Evolutionary conservation across 2,888 invertebrate species (phyloP), one percentile per base, ranked within the genome.

Genomic region (Galerucella pusilla): DNA sequence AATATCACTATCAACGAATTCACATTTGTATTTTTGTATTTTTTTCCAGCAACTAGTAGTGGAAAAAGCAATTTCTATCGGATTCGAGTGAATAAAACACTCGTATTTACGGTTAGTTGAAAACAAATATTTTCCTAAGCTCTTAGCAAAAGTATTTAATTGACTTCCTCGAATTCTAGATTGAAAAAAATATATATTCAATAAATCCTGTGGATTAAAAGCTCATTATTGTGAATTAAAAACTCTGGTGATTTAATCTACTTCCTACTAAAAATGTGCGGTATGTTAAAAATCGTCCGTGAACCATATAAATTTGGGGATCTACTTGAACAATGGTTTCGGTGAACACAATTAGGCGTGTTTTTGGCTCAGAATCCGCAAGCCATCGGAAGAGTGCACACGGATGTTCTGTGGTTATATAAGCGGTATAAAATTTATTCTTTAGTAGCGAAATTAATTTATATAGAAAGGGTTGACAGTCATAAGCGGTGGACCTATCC

Each of bases 21-120:
- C 46, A 25, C 57, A 52, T 25, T 59, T 46, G 66, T 46, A 28
- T 42, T 42, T 42, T 9, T 20, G 20, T 20, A 20, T 20, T 42
- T 66, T 69, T 65, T 64, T 73, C n/a, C n/a, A 42, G 28, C 68
- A 60, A 49, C 66, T 61, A 54, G 57, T 68, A 46, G 20, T 20
- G 16, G 20, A 14, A n/a, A 45, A 68, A 68, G n/a, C 52, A 52
- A 7, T 52, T 52, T 7, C 14, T n/a, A n/a, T 52, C n/a, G 6
- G 6, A n/a, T n/a, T 52, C 6, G 7, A 2, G 14, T 52, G 6
- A 52, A 52, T 52, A n/a, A 52, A 52, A 52, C 6, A 35, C 35
- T 35, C 5, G 6, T 0, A 35, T 35, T 6, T 5, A 28, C 28
- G 28, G 4, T 28, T 28, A 28, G 28, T 35, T 0, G 6, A 35